Evolutionary conservation across 2,888 invertebrate genomes (phyloP), one percentile per base, ranked within the genome.

Genomic region (Seira musarum): DNA sequence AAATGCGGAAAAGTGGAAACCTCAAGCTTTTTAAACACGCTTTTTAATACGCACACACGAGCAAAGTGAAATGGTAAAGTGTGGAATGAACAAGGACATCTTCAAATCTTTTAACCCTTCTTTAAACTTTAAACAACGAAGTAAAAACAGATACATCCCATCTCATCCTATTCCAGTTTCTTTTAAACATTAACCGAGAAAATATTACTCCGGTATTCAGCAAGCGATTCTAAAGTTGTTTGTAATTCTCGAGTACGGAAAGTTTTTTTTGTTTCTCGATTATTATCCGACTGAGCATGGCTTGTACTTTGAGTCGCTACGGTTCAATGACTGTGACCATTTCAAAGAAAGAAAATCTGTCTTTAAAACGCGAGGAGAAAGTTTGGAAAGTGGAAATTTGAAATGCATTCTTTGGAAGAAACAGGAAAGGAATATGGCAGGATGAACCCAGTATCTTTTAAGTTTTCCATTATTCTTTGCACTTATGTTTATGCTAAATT

Each of bases 121-220:
- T 40, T 40, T 40, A 66, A 77, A 77, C 71, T 77, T 77, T 71
- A 77, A 77, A 71, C 30, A 77, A 77, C 77, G 65, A 71, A 69
- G n/a, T n/a, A n/a, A n/a, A n/a, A n/a, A n/a, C 66, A 64, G 77
- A 71, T 77, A 71, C 25, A 65, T 60, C 49, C n/a, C n/a, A n/a
- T n/a, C n/a, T n/a, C n/a, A n/a, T n/a, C n/a, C n/a, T n/a, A n/a
- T n/a, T n/a, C n/a, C n/a, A n/a, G n/a, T 40, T 21, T 8, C 24
- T 25, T 2, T 64, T 24, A 19, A 64, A 21, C n/a, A 19, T 60
- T 60, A 60, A 17, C 64, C 15, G 24, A 64, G 6, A 5, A 64
- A 64, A 64, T 40, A 40, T 40, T 40, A 40, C 40, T 64, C 24
- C 64, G 21, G 19, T 64, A 22, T 24, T 24, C 25, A 64, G 10